Evolutionary conservation across 2,888 invertebrate species (phyloP), one percentile per base, ranked within the genome.

Genomic region (Ganaspis brasiliensis): DNA sequence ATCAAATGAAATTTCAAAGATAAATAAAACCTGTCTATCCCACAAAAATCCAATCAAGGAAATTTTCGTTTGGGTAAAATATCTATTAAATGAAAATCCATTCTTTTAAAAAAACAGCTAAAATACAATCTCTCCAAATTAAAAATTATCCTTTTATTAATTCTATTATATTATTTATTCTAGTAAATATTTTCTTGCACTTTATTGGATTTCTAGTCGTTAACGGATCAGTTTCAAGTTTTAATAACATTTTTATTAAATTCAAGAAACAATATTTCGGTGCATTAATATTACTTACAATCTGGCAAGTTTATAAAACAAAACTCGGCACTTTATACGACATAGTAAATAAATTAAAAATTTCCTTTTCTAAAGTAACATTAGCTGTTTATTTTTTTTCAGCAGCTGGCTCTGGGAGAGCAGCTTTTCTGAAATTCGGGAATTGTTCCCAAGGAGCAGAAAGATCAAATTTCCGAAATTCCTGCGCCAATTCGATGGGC

Each of bases 401-500:
- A 31, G 91, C 91, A 6, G 93, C 92, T 89, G 96, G 95, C 2
- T 94, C 85, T 57, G 94, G 92, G 9, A 95, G 94, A 85, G 94
- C 93, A 9, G 94, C 93, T 79, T 94, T 93, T 82, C 96, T 93
- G 92, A 97, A 97, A 89, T 97, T 97, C 0, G 99, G 98, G 91
- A 99, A 99, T 88, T 97, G 97, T 92, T 99, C 99, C 99, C 99
- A 99, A 0, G 99, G 99, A 26, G 98, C 97, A 81, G 96, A 96
- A 81, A 99, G 93, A 90, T 99, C 99, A 92, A 99, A 99, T 91
- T 97, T 97, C 73, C 99, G 94, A 92, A 98, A 99, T 92, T 99
- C 99, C 92, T 99, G 99, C 0, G 99, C 95, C 91, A 99, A 92
- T 92, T 99, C 99, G 73, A 99, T 91, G 0, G 99, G 99, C 91